These are phyloP conservation scores for Glyphotaelius pellucidus DNA, from an alignment of 2,888 invertebrate genomes.

Conservation along the genomic window DNA sequence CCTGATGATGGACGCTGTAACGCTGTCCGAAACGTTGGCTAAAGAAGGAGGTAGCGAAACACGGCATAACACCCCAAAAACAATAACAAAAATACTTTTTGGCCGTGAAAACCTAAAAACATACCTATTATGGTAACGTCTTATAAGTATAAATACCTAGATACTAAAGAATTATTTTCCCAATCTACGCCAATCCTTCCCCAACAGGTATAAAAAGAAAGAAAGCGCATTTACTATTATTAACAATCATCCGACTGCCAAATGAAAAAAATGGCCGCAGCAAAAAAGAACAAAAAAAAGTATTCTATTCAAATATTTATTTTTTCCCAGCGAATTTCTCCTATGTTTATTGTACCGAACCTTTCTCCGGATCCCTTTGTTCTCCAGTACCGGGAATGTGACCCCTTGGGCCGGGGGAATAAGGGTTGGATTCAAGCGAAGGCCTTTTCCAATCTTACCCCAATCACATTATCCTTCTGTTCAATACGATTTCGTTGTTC, in stretches of 20 bases:
- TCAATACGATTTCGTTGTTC: slow-evolving; percentile 42
- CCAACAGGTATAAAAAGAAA: not conserved
- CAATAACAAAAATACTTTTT: too few species aligned
- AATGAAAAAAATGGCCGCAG: not conserved
- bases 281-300: slow-evolving; percentile 33
- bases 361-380: slow-evolving; percentile 48
- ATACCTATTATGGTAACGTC: too few species aligned
- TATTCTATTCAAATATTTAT: slow-evolving; percentile 49
- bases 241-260: not conserved
- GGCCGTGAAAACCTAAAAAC: too few species aligned
- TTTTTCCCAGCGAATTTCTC: slow-evolving; percentile 47
- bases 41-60: too few species aligned
- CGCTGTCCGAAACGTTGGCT: too few species aligned
- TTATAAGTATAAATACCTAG: too few species aligned
- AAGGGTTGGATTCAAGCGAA: not conserved
- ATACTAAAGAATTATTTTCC: not conserved
- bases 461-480: slow-evolving; percentile 54
- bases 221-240: not conserved
- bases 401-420: not conserved
- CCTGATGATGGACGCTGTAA: too few species aligned
- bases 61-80: too few species aligned
- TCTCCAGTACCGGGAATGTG: slow-evolving; percentile 14
- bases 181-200: not conserved
- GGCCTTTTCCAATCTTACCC: not conserved
- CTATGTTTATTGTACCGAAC: slow-evolving; percentile 25